Conservation (phyloP, 2,797 vertebrate species). For the Parauchenoglanis punctatus region DNA sequence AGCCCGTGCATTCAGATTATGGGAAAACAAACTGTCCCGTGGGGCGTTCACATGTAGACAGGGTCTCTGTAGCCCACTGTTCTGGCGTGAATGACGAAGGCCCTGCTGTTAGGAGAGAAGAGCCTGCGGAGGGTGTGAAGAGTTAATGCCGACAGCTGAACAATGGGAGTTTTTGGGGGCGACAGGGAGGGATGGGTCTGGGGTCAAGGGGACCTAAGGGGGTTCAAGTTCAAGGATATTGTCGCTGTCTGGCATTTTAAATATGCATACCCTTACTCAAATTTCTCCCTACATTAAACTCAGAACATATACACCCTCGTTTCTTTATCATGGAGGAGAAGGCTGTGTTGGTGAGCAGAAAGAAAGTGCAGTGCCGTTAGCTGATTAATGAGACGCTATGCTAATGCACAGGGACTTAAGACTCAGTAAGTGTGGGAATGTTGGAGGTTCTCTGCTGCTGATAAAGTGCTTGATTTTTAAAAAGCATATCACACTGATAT, state of each 20-base stretch:
- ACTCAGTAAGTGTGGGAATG: conserved; percentile 15
- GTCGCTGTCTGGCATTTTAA: conserved; percentile 71
- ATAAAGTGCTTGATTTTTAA: neutral
- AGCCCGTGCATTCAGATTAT: conserved; percentile 72
- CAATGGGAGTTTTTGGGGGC: conserved; percentile 69
- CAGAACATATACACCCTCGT: conserved; percentile 11
- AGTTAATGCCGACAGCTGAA: conserved; percentile 79
- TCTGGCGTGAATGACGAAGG: conserved; percentile 54
- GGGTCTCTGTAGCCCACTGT: conserved; percentile 62
- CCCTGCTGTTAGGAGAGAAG: conserved; percentile 53
- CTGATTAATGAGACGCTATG: conserved; percentile 25
- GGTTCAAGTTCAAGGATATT: conserved; percentile 82
- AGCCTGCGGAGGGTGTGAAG: conserved; percentile 58
- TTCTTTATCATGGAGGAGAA: conserved; percentile 17
- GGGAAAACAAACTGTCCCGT: conserved; percentile 74
- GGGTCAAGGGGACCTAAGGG: conserved; percentile 76
- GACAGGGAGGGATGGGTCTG: conserved; percentile 68
- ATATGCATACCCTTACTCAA: conserved; percentile 54
- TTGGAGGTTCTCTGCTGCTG: neutral
- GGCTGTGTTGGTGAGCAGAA: conserved; percentile 2
- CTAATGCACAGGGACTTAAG: neutral
- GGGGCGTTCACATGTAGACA: conserved; percentile 67
- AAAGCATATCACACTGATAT: neutral
- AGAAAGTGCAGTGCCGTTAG: neutral
- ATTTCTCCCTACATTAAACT: conserved; percentile 47